Conservation (phyloP, 2,113 vertebrate genomes). For the Thamnophis sirtalis region DNA sequence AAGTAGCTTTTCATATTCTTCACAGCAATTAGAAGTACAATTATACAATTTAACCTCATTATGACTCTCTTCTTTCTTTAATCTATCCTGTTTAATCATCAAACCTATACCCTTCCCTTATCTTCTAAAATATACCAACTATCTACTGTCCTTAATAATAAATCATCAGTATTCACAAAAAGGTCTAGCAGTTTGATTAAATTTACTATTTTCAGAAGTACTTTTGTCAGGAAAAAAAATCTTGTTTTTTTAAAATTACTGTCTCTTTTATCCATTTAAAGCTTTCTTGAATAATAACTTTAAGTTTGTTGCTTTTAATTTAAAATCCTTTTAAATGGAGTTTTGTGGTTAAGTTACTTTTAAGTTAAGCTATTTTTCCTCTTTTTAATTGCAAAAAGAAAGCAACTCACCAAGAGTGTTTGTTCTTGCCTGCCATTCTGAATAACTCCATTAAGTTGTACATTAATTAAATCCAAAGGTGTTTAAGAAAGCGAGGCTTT, state of each 20-base stretch:
- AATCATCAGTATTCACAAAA: background rate
- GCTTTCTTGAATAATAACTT: background rate
- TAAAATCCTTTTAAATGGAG: background rate
- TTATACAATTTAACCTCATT: background rate
- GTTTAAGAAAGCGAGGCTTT: background rate
- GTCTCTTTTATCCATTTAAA: background rate
- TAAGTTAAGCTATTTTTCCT: background rate
- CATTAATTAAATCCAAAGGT: background rate
- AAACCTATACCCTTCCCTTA: background rate
- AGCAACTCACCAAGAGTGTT: background rate
- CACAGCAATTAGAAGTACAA: background rate
- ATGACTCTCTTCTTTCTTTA: background rate
- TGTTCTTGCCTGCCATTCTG: background rate
- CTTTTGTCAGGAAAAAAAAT: background rate
- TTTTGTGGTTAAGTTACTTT: background rate
- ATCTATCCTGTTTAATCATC: background rate
- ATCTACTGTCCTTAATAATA: background rate
- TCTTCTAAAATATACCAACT: background rate
- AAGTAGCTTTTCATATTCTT: background rate
- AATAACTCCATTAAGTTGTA: background rate
- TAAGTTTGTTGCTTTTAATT: background rate
- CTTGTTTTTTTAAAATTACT: background rate
- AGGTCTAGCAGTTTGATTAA: background rate
- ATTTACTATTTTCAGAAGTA: background rate
- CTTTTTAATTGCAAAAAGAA: background rate